Evolutionary conservation across 2,888 invertebrate species (phyloP).

Genomic region (Brassicogethes aeneus): DNA sequence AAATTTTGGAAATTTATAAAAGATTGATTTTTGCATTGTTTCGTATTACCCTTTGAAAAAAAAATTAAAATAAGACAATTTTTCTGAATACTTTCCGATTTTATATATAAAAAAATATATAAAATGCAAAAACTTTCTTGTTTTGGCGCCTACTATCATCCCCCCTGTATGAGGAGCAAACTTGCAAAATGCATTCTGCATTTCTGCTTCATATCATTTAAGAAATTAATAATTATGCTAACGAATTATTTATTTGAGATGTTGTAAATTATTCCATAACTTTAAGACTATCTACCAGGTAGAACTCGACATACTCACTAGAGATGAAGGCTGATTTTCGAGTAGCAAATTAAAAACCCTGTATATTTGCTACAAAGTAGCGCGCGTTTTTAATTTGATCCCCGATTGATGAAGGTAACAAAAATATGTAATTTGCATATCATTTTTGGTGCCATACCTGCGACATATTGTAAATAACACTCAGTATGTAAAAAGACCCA

Average conservation of each 20-base stretch:
- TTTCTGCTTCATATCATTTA: too few relatives aligned
- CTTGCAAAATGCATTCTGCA: too few relatives aligned
- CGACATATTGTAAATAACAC: neutral
- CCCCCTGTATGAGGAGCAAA: too few relatives aligned
- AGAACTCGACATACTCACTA: constrained; percentile 35
- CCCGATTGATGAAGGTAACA: neutral
- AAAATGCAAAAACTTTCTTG: too few relatives aligned
- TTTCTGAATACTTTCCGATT: too few relatives aligned
- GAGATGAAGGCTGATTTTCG: constrained; percentile 37
- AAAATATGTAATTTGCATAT: constrained; percentile 21
- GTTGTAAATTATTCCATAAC: constrained; percentile 31
- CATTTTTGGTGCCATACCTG: constrained; percentile 28
- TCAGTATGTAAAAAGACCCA: neutral
- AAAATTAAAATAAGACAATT: too few relatives aligned
- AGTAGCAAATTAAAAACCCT: neutral
- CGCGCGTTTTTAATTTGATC: neutral
- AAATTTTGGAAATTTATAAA: too few relatives aligned
- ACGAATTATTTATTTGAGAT: constrained; percentile 11
- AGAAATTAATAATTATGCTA: too few relatives aligned
- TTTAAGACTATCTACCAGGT: constrained; percentile 26
- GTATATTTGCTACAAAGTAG: neutral
- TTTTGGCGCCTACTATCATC: too few relatives aligned
- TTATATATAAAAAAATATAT: too few relatives aligned
- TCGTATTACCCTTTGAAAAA: too few relatives aligned
- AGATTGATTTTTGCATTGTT: too few relatives aligned